Conservation (phyloP, 1,140 invertebrate genomes). For the Anagrus nilaparvatae region DNA sequence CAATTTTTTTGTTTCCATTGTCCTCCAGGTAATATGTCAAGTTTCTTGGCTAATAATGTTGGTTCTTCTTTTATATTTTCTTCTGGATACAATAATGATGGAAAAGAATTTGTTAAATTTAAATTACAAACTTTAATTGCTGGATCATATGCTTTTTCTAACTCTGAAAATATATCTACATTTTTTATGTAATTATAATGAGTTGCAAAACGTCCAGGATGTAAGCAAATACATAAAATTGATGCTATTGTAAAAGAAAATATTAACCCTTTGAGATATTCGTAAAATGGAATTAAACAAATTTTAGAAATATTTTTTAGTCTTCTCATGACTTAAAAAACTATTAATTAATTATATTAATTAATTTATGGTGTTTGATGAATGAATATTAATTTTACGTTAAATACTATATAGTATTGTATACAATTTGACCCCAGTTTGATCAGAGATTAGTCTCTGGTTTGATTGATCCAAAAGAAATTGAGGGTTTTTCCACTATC, state of each 20-base stretch:
- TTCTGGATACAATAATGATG: conserved; percentile 33
- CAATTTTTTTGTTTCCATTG: conserved; percentile 64
- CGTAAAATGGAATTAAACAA: conserved; percentile 23
- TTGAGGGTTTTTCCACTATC: too few relatives aligned
- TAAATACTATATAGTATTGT: background rate
- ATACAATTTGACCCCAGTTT: too few relatives aligned
- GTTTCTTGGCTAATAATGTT: conserved; percentile 24
- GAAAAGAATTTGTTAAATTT: conserved; percentile 12
- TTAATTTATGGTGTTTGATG: background rate
- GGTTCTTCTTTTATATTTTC: conserved; percentile 29
- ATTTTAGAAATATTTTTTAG: conserved; percentile 25
- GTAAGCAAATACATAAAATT: conserved; percentile 31
- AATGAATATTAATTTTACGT: background rate
- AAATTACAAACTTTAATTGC: conserved; percentile 32
- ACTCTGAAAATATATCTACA: conserved; percentile 33
- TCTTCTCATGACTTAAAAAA: conserved; percentile 22
- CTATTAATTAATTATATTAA: too few relatives aligned
- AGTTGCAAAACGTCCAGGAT: conserved; percentile 37
- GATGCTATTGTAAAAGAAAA: conserved; percentile 23
- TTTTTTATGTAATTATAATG: conserved; percentile 35
- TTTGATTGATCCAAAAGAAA: too few relatives aligned
- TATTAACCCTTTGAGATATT: conserved; percentile 25
- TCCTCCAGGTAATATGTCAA: conserved; percentile 48
- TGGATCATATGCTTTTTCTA: conserved; percentile 33
- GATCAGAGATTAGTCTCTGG: too few relatives aligned